Evolutionary conservation across 1,140 invertebrate genomes (phyloP), one percentile per base, ranked within the genome.

Genomic region (Frieseomelitta varia): DNA sequence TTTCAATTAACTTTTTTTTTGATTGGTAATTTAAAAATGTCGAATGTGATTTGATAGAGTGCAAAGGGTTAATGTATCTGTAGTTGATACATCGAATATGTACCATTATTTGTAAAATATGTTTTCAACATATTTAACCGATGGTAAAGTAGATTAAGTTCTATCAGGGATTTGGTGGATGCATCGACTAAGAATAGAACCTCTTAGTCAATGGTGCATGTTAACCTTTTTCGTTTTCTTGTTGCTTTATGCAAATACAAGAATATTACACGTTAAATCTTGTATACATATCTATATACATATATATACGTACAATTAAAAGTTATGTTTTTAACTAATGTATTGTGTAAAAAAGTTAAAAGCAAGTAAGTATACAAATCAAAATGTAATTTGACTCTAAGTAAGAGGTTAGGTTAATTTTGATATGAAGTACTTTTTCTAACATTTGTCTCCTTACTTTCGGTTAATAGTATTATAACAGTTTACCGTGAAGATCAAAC

Each of bases 311-410:
- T 24, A 74, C 0, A 56, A 65, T 58, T 51, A 34, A 61, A 39
- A 69, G 76, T 30, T 65, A 93, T 93, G 92, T 91, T 90, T 55
- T 71, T 93, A 30, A 93, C 92, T 0, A 92, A 91, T 72, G 10
- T 90, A 4, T 76, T 93, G 15, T 67, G 86, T 12, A 92, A 91
- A 61, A 93, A 90, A 80, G 58, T 27, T 65, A 93, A 93, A 72
- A 88, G 84, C 87, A 93, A 93, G 91, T 92, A 71, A 91, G 91
- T 90, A 76, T 34, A 2, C 11, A 10, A 56, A 30, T 53, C 1
- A 6, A 10, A 3, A 51, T 27, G 17, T 61, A 58, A 39, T 34
- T n/a, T 39, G 74, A 27, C n/a, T 55, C 3, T 56, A 34, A 56
- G 15, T 17, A 2, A 6, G 30, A 63, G 79, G 34, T 27, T 79